Base-by-base conservation (phyloP, 2,113 vertebrate genomes). In the Propithecus coquereli region DNA sequence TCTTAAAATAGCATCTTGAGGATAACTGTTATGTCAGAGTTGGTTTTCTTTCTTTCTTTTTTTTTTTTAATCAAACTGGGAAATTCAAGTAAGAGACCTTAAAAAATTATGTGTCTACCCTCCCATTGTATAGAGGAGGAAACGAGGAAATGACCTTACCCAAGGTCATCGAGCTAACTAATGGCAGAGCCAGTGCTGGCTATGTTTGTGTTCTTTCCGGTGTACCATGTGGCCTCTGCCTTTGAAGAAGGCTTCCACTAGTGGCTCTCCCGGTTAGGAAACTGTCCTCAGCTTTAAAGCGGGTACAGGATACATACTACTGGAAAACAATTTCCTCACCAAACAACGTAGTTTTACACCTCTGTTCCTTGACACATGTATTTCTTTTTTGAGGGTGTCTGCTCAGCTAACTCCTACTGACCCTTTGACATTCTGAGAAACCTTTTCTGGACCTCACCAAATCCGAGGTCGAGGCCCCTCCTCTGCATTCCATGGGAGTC, bases 1-100 rank as follows among this genome's bases (percentile, higher is more conserved):
- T 85, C 79, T 97, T 90, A 93, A 76, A 87, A 92, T 81, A 96
- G 63, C 77, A 68, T 63, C 71, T 76, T 77, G 70, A 87, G n/a
- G 45, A 50, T 34, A 91, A 76, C 83, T 91, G 59, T 90, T 83
- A 57, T 52, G 17, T 71, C 86, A 34, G 63, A 65, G 22, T 61
- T 63, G 54, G 54, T 27, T 63, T 63, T 63, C 23, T 59, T 59
- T 59, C 8, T 25, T 25, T 27, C 6, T 61, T 84, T 91, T 77
- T 40, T 59, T 82, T 59, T 88, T 17, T 0, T 22, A 71, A 63
- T 70, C 83, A 73, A 88, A 81, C 65, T 43, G 13, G 91, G 52
- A 70, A 65, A 14, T 77, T 86, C 50, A 94, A 77, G 1, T 70
- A 84, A 92, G 90, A 86, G 80, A 90, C 40, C 52, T 85, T 66